Conservation (phyloP, 2,888 invertebrate genomes). For the Augiades crinisus region DNA sequence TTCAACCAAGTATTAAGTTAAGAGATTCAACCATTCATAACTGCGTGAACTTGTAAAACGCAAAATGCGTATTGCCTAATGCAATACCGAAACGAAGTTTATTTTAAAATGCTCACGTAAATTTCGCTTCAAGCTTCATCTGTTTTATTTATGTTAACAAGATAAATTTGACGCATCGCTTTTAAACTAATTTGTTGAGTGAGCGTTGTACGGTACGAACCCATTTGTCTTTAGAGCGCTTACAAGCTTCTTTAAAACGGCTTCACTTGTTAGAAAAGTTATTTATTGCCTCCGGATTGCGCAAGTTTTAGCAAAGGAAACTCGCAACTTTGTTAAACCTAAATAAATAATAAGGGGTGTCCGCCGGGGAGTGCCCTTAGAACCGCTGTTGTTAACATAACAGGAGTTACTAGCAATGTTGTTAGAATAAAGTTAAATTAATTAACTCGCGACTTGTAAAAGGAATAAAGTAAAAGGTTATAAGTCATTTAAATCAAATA, state of each 20-base stretch:
- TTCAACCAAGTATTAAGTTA: constrained; percentile 10
- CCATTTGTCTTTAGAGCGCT: constrained; percentile 30
- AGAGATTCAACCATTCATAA: too few relatives aligned
- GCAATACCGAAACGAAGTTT: too few relatives aligned
- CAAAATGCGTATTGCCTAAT: too few relatives aligned
- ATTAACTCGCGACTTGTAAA: neutral
- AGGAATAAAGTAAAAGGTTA: neutral
- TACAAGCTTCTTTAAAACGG: constrained; percentile 31
- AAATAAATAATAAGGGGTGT: constrained; percentile 31
- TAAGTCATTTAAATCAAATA: neutral
- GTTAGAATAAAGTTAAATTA: constrained; percentile 1
- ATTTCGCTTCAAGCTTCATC: neutral
- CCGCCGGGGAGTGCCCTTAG: constrained; percentile 12
- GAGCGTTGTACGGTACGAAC: constrained; percentile 22
- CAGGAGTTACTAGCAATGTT: constrained; percentile 1
- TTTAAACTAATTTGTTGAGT: constrained; percentile 33
- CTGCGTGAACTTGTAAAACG: too few relatives aligned
- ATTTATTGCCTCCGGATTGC: constrained; percentile 46
- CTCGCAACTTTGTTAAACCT: constrained; percentile 28
- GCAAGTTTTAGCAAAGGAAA: constrained; percentile 42
- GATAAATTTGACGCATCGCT: constrained; percentile 25
- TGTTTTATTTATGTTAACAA: constrained; percentile 11
- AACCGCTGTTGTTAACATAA: constrained; percentile 12
- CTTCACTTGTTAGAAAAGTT: constrained; percentile 42
- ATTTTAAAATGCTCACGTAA: neutral